Percentiles rank a stretch among this genome's conserved stretches.
These are phyloP conservation scores for Acanthococcus lagerstroemiae DNA, from an alignment of 2,888 invertebrate genomes.

Conservation along the genomic window DNA sequence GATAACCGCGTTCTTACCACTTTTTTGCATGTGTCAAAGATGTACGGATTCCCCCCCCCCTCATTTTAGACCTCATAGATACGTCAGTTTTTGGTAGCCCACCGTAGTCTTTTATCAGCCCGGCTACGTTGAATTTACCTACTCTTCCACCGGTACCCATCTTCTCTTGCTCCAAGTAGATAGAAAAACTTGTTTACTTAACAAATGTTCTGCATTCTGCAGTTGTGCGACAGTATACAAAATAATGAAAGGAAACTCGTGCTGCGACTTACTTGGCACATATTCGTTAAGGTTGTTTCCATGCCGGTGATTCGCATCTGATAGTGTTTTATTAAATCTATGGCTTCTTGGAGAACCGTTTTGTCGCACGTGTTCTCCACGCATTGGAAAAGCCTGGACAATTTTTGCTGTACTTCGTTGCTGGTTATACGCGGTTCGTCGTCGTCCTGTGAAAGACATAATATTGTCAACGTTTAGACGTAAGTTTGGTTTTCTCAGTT, in stretches of 20 bases:
- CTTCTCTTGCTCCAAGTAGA: too few species aligned
- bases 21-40: too few species aligned
- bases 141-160: too few species aligned
- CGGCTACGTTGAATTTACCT: too few species aligned
- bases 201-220: too few species aligned
- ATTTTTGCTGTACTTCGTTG: conserved; percentile 17
- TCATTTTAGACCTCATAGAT: too few species aligned
- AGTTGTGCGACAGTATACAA: too few species aligned
- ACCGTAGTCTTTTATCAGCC: too few species aligned
- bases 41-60: too few species aligned
- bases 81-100: not conserved
- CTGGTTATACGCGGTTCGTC: conserved; percentile 7
- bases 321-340: conserved; percentile 49
- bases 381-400: conserved; percentile 35
- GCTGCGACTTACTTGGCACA: conserved; percentile 35
- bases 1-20: too few species aligned
- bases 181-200: too few species aligned
- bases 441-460: conserved; percentile 26
- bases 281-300: conserved; percentile 36
- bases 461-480: not conserved
- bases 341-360: conserved; percentile 52
- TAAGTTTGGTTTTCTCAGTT: not conserved
- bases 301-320: conserved; percentile 37
- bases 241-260: too few species aligned
- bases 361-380: conserved; percentile 47